Evolutionary conservation across 2,113 vertebrate species (phyloP).

Genomic region (Equus przewalskii): DNA sequence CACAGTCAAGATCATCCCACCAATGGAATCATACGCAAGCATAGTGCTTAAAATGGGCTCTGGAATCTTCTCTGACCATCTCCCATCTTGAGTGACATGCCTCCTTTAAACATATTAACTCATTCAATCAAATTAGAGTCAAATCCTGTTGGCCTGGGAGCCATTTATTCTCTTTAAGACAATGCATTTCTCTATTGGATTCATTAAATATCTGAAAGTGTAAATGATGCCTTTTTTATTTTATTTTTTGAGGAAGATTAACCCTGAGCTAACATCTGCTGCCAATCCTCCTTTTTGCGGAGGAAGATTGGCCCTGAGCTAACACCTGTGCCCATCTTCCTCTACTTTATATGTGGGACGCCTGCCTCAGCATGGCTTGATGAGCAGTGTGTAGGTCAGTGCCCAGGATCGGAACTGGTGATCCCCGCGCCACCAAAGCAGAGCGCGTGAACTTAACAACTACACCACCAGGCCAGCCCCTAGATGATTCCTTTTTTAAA

Average conservation of each 20-base stretch:
- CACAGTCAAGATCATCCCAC: not conserved
- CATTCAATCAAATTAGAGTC: not conserved
- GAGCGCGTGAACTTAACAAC: too few species aligned
- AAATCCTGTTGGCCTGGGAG: not conserved
- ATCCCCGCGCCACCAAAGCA: too few species aligned
- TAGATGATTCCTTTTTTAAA: constrained; percentile 36
- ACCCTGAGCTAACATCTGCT: too few species aligned
- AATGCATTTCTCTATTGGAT: not conserved
- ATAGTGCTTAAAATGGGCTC: not conserved
- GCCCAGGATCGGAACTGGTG: too few species aligned
- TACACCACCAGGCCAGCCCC: too few species aligned
- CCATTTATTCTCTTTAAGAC: constrained; percentile 13
- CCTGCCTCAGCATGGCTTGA: too few species aligned
- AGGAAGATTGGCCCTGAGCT: too few species aligned
- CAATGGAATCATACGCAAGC: not conserved
- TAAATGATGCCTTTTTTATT: constrained; percentile 40
- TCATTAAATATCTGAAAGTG: constrained; percentile 44
- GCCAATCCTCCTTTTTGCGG: too few species aligned
- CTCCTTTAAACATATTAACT: constrained; percentile 26
- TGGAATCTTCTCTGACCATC: not conserved
- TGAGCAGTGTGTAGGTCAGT: too few species aligned
- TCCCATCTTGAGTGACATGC: not conserved
- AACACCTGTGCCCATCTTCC: too few species aligned
- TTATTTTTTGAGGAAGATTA: too few species aligned
- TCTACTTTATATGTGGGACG: too few species aligned